These are phyloP conservation scores for Rhynchophorus ferrugineus DNA, from an alignment of 1,140 invertebrate species.

Conservation along the genomic window DNA sequence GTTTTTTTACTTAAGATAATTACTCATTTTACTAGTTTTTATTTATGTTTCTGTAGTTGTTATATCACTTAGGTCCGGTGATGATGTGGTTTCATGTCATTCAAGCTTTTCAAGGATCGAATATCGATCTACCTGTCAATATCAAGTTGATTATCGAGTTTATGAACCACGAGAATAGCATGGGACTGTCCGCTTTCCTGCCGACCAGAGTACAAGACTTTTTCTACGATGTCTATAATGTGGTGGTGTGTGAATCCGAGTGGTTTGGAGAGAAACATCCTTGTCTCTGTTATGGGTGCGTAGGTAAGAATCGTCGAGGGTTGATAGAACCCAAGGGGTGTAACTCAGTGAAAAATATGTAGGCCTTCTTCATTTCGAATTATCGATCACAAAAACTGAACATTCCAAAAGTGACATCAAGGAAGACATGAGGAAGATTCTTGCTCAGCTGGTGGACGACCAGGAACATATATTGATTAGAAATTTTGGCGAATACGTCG, in stretches of 20 bases:
- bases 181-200: constrained; percentile 33
- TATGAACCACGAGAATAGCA: constrained; percentile 30
- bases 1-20: no score
- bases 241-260: constrained; percentile 34
- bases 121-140: constrained; percentile 34
- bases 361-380: constrained; percentile 31
- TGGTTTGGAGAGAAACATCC: constrained; percentile 39
- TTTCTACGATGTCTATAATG: constrained; percentile 31
- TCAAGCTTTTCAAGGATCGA: constrained; percentile 29
- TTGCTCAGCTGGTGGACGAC: constrained; percentile 25
- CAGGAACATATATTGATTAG: constrained; percentile 32
- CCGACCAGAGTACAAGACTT: constrained; percentile 32
- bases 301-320: constrained; percentile 24
- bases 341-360: no score
- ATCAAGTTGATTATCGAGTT: constrained; percentile 38
- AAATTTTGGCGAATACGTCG: constrained; percentile 32
- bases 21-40: no score
- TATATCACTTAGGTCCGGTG: constrained; percentile 24
- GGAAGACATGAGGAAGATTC: constrained; percentile 33
- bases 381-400: constrained; percentile 29
- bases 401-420: constrained; percentile 30
- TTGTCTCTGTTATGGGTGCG: constrained; percentile 35
- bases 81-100: constrained; percentile 37
- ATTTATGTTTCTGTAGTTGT: no score
- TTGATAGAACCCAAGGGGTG: no score